A percentile compares a stretch with the other conserved stretches of the same genome.
Evolutionary conservation across 1,140 invertebrate genomes (phyloP).

Genomic region (Bombus turneri): DNA sequence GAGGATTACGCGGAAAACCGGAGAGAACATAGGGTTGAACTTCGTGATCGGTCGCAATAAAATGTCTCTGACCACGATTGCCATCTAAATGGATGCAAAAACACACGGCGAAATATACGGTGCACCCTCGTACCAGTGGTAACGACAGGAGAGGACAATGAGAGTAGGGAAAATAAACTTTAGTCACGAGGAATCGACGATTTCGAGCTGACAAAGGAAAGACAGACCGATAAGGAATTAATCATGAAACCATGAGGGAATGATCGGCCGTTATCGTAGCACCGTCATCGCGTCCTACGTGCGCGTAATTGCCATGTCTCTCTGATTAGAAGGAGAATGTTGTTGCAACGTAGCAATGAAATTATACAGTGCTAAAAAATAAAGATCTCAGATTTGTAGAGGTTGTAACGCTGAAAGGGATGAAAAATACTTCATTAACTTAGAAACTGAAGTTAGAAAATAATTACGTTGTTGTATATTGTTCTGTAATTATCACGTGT

Average conservation of each 20-base stretch:
- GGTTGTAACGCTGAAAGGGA: background rate
- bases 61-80: slow-evolving; percentile 61
- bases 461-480: too few species aligned
- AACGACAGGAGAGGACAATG: slow-evolving; percentile 5
- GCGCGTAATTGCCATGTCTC: background rate
- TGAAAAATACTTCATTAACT: background rate
- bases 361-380: background rate
- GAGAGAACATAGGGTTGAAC: background rate
- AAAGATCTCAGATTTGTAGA: background rate
- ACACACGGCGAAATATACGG: slow-evolving; percentile 22
- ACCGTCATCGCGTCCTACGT: background rate
- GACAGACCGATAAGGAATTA: slow-evolving; percentile 41
- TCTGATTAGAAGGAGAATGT: background rate
- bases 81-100: slow-evolving; percentile 68
- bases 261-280: slow-evolving; percentile 49
- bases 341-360: background rate
- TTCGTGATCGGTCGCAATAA: slow-evolving; percentile 67
- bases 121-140: background rate
- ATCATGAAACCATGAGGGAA: slow-evolving; percentile 40
- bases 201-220: background rate
- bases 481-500: too few species aligned
- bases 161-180: slow-evolving; percentile 24
- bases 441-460: too few species aligned
- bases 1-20: slow-evolving; percentile 24
- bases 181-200: slow-evolving; percentile 44